Base-by-base conservation (phyloP, 2,888 invertebrate genomes). In the Spilarctia lutea region DNA sequence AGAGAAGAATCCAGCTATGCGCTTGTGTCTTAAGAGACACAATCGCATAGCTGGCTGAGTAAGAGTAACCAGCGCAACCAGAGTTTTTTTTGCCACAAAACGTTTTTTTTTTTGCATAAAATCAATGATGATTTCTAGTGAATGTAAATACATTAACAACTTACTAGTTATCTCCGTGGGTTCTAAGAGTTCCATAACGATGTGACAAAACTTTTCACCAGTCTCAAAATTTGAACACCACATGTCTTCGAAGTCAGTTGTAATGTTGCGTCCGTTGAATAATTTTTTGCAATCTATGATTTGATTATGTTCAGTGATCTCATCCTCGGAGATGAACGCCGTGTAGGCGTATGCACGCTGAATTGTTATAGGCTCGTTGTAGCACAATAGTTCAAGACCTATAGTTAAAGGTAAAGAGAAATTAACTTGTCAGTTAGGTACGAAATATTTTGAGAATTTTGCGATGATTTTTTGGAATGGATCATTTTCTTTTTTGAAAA, bases 221-320 rank as follows among this genome's bases (percentile, higher is more conserved):
- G 90, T 82, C 1, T 88, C 83, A 74, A 94, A 94, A 85, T 93
- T 94, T 0, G 94, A 91, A 81, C 96, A 95, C 97, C 97, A 97
- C 97, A 97, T 97, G 86, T 98, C 96, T 70, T 96, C 96, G 56
- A 96, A 94, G 68, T 97, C 96, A 0, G 96, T 96, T 0, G 98
- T 97, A 66, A 98, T 94, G 90, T 97, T 98, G n/a, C 94, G 91
- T 3, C 97, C 97, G 88, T 97, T 97, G 85, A 98, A 96, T 56
- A 98, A 90, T 79, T 96, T 96, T 87, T 89, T 89, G 85, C 96
- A 94, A 73, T 96, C 94, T 0, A 93, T 87, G 18, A 91, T 84
- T 16, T 79, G 81, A 77, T 80, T 80, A 30, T 82, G 79, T 13
- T 91, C 90, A 1, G 85, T 85, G 24, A 84, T 80, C 11, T 84